Base-by-base conservation (phyloP, 1,140 invertebrate species). In the Manduca sexta region DNA sequence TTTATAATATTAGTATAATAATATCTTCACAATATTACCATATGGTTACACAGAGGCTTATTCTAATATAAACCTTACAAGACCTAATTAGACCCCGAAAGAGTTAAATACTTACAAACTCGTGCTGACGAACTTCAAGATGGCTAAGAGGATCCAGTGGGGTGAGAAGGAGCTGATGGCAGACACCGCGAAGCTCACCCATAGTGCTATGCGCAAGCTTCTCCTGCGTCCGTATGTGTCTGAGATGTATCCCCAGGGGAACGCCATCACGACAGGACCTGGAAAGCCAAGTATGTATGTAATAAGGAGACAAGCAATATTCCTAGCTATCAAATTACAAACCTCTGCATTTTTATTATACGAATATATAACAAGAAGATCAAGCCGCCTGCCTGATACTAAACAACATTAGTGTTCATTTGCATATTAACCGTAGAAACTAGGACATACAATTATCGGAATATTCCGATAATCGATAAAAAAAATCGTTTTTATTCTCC, bases 81-180 rank as follows among this genome's bases (percentile, higher is more conserved):
- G 8, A 13, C 14, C 8, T 2, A 11, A 35, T n/a, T 13, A 10
- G 5, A 13, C 5, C 6, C 3, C 16, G 16, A 17, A 8, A 39
- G 2, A 15, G 15, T 3, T 16, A 4, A 17, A 17, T 39, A 39
- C 38, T 39, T 18, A 39, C 38, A 39, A 39, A 18, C 38, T 39
- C 10, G 38, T 39, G 16, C 38, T 39, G 38, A 39, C 8, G 16
- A 17, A 12, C 15, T 39, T 39, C 15, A 39, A 39, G 7, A 39
- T 15, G 21, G 64, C 66, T 29, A 75, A 52, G 18, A 64, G 31
- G 12, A 65, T 56, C 64, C 67, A 70, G 41, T 71, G 56, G 6
- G 67, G 63, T 3, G 64, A 59, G 17, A 75, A 61, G 12, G 60
- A 60, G 13, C 67, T 53, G 6, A 60, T 21, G 4, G 33, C 38